Evolutionary conservation across 2,113 vertebrate genomes (phyloP), one percentile per base, ranked within the genome.

Genomic region (Proterorhinus semilunaris): DNA sequence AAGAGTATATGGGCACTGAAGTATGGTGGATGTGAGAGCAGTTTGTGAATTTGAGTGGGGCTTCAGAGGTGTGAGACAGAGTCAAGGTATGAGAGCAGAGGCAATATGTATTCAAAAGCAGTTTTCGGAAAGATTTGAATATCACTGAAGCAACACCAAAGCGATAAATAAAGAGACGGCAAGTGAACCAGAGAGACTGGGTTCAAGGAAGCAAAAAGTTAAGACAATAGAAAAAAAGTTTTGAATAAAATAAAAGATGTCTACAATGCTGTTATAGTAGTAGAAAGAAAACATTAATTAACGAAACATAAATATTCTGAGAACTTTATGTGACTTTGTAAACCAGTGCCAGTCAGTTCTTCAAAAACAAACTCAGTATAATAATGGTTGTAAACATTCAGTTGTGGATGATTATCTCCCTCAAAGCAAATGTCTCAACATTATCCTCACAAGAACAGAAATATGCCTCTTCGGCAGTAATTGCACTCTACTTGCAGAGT

Each of bases 71-170:
- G 17, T 48, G 10, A 6, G 53, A 6, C 53, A 46, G 10, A 21
- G 21, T 42, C 55, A 58, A 58, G 27, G 55, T 58, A 57, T 27
- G 27, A 48, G 47, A 52, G 27, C 21, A 5, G 44, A 55, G 50
- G n/a, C 43, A 16, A 47, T 61, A 45, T 63, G 43, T 48, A 53
- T 75, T 80, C 49, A 36, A 13, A 27, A 42, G 52, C 43, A 69
- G 51, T 72, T 70, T 73, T 49, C 8, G 63, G 16, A 1, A 6
- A 48, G 49, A 69, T 83, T 76, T 84, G 71, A 76, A 76, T 71
- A 73, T 73, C 61, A 71, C 49, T 65, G 54, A 71, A 73, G 61
- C 72, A 62, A 47, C 66, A 77, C 47, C 52, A 44, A 17, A 53
- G 45, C 63, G 47, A 61, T 73, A 62, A 71, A 76, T 57, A 53